Percentiles rank a stretch among this genome's conserved stretches.
These are phyloP conservation scores for Prenolepis imparis DNA, from an alignment of 2,888 invertebrate genomes.

Conservation along the genomic window DNA sequence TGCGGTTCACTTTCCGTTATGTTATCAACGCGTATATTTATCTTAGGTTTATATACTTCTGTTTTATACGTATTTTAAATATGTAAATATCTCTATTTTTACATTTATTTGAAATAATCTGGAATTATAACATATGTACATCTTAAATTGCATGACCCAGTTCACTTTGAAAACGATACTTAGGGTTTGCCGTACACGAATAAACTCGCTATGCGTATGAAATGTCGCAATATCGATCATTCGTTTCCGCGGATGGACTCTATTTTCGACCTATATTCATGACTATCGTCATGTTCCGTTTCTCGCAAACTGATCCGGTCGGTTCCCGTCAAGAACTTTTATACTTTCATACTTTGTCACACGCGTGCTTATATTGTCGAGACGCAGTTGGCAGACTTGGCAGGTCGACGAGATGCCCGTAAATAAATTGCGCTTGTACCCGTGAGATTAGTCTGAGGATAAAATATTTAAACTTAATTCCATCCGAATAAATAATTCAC, in stretches of 20 bases:
- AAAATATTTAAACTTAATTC: constrained; percentile 80
- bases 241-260: not conserved
- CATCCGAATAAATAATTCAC: constrained; percentile 76
- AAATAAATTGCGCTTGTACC: constrained; percentile 68
- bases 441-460: constrained; percentile 72
- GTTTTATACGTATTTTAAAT: not conserved
- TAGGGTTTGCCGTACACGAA: not conserved
- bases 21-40: not conserved
- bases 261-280: constrained; percentile 36
- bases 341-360: constrained; percentile 23
- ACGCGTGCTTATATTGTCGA: constrained; percentile 39
- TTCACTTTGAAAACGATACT: constrained; percentile 9
- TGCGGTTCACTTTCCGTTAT: not conserved
- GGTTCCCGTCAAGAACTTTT: not conserved
- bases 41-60: not conserved
- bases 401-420: constrained; percentile 32
- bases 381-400: constrained; percentile 23
- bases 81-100: not conserved
- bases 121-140: not conserved
- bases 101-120: not conserved
- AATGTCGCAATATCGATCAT: constrained; percentile 3
- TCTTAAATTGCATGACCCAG: not conserved
- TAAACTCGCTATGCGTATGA: not conserved
- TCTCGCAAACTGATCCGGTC: not conserved
- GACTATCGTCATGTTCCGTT: not conserved